Evolutionary conservation across 2,113 vertebrate species (phyloP).

Genomic region (Chionodraco myersi): DNA sequence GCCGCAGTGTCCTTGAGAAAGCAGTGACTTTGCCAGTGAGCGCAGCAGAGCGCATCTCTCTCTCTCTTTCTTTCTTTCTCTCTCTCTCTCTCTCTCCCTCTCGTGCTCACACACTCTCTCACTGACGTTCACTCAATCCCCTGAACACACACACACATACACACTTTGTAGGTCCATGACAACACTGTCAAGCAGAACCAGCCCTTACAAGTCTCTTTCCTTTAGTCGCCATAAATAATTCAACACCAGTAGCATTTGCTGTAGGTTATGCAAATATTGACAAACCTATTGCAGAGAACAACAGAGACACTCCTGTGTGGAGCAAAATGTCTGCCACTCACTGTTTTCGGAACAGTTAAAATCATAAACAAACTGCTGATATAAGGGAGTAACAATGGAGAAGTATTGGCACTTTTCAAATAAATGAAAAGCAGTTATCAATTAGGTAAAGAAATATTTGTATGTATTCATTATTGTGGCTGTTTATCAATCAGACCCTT

Average conservation of each 20-base stretch:
- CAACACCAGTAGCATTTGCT: constrained; percentile 50
- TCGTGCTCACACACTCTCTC: constrained; percentile 9
- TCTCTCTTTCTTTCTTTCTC: constrained; percentile 39
- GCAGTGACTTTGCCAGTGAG: constrained; percentile 78
- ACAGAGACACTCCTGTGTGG: constrained; percentile 17
- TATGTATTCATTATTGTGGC: not conserved
- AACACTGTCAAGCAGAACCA: constrained; percentile 52
- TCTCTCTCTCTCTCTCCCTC: constrained; percentile 25
- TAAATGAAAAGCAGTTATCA: not conserved
- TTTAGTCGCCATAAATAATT: constrained; percentile 75
- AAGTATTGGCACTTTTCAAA: not conserved
- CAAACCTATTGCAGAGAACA: constrained; percentile 53
- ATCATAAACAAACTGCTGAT: constrained; percentile 21
- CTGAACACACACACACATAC: not conserved
- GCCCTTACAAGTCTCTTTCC: constrained; percentile 50
- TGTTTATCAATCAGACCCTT: not conserved
- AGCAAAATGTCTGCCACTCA: constrained; percentile 25
- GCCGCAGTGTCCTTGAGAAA: constrained; percentile 84
- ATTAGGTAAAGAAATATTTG: not conserved
- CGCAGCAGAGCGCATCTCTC: constrained; percentile 66
- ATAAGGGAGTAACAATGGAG: not conserved
- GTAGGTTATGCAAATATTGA: constrained; percentile 70
- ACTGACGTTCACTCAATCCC: constrained; percentile 22
- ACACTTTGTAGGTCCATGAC: constrained; percentile 20
- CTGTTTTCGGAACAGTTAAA: constrained; percentile 28